Evolutionary conservation across 2,888 invertebrate species (phyloP).

Genomic region (Glyphotaelius pellucidus): DNA sequence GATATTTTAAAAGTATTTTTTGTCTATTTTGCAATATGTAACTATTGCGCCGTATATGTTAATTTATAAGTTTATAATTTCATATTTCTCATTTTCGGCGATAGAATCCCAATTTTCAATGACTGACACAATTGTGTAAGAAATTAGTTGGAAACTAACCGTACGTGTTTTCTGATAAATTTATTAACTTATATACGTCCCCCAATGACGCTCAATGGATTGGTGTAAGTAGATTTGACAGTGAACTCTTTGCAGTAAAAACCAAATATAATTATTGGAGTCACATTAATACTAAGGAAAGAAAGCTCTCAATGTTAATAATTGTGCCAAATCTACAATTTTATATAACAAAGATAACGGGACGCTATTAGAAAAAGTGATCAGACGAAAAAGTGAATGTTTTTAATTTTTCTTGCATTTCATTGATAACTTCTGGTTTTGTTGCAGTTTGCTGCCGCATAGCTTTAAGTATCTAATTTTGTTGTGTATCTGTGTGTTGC

Average conservation of each 20-base stretch:
- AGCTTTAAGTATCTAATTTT: no score
- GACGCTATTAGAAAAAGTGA: not conserved
- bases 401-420: no score
- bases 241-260: not conserved
- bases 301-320: not conserved
- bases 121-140: not conserved
- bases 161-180: not conserved
- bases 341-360: not conserved
- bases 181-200: not conserved
- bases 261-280: not conserved
- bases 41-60: not conserved
- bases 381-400: no score
- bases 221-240: not conserved
- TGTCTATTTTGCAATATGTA: not conserved
- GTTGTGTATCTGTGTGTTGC: not conserved
- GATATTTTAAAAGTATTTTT: slow-evolving; percentile 10
- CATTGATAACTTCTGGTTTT: not conserved
- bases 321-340: not conserved
- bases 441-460: not conserved
- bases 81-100: not conserved
- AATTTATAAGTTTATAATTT: not conserved
- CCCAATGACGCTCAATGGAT: not conserved
- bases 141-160: not conserved
- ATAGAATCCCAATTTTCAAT: not conserved
- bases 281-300: not conserved